These are phyloP conservation scores for Apostichopus californicus DNA, from an alignment of 35 echinoderm and acorn worm species.

Conservation along the genomic window DNA sequence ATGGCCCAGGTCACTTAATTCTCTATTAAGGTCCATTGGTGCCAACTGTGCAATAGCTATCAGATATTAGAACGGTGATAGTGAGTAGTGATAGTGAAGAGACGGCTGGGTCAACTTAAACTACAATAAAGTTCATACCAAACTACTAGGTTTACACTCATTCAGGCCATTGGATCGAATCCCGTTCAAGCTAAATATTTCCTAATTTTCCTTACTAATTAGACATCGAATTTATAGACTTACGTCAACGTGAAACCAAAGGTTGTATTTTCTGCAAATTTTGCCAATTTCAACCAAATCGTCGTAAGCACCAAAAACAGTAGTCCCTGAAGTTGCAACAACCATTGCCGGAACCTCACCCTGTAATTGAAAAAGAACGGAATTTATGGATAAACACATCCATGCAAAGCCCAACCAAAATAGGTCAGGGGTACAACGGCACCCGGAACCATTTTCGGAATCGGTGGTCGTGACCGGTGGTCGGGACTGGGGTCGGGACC, in stretches of 20 bases:
- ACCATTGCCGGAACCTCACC: conserved; percentile 82
- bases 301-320: conserved; percentile 91
- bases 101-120: too few species aligned
- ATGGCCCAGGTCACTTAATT: too few species aligned
- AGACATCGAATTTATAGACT: conserved; percentile 22
- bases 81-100: too few species aligned
- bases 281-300: conserved; percentile 76
- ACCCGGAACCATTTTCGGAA: too few species aligned
- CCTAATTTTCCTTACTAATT: neutral
- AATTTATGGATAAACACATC: neutral
- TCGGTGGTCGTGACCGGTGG: neutral
- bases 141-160: too few species aligned
- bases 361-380: conserved; percentile 44
- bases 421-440: neutral
- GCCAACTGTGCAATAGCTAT: too few species aligned
- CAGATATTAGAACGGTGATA: too few species aligned
- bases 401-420: neutral
- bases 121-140: too few species aligned
- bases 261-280: conserved; percentile 69
- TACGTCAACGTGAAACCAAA: conserved; percentile 98
- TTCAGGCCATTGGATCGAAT: too few species aligned
- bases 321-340: conserved; percentile 84
- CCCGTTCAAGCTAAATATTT: too few species aligned
- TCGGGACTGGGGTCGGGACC: neutral
- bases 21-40: too few species aligned